phyloP scores from a whole-genome alignment of 2,888 invertebrate genomes.

The Micoletzkya japonica region DNA sequence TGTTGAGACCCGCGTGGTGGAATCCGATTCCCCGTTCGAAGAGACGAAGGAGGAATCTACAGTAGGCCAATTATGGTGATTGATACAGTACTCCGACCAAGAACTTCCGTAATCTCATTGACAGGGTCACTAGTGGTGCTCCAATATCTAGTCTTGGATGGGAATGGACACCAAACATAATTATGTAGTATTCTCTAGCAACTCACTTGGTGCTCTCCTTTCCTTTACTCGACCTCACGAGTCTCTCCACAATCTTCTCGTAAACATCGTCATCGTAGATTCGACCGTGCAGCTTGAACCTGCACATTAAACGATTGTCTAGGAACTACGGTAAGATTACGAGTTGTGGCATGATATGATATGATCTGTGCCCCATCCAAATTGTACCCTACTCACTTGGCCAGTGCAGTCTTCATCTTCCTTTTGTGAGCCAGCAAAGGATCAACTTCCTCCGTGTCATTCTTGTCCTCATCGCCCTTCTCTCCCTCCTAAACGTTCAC shows the following conservation, averaged over 20 bases:
- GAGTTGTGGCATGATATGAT: too few relatives aligned
- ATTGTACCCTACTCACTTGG: conserved; percentile 26
- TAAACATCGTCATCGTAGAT: conserved; percentile 53
- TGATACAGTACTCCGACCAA: not conserved
- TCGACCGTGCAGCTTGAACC: conserved; percentile 54
- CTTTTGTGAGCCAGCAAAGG: conserved; percentile 52
- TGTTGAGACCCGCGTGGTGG: conserved; percentile 60
- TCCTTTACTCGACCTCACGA: conserved; percentile 40
- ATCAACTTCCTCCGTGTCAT: conserved; percentile 43
- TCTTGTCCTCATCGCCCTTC: conserved; percentile 40
- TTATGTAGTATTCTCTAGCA: not conserved
- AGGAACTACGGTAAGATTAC: too few relatives aligned
- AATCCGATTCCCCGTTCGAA: conserved; percentile 61
- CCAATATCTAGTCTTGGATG: too few relatives aligned
- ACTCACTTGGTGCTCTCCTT: conserved; percentile 37
- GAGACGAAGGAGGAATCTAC: conserved; percentile 47
- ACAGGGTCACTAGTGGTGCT: not conserved
- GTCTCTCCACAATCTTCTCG: conserved; percentile 50
- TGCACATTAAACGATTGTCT: conserved; percentile 4
- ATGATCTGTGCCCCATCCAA: too few relatives aligned
- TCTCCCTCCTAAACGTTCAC: conserved; percentile 33
- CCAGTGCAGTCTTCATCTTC: conserved; percentile 54
- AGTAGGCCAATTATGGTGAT: conserved; percentile 18
- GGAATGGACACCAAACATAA: not conserved
- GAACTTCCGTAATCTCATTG: not conserved